Evolutionary conservation across 1,140 invertebrate species (phyloP).

Genomic region (Zaprionus kolodkinae): DNA sequence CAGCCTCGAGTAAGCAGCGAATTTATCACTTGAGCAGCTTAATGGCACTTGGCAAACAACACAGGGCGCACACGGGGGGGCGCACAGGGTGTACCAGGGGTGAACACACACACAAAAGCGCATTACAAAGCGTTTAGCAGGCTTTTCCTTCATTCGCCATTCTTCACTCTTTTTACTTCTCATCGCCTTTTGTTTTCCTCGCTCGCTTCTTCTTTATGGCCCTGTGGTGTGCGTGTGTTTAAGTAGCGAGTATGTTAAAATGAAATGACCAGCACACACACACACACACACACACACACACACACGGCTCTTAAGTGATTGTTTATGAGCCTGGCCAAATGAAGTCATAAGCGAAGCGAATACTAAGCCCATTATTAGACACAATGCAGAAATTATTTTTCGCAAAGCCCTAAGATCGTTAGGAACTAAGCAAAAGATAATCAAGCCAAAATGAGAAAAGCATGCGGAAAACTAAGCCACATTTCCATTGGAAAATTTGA

Average conservation of each 20-base stretch:
- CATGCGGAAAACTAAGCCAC: neutral
- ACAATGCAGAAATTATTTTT: neutral
- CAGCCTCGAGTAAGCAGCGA: slow-evolving; percentile 54
- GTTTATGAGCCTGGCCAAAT: slow-evolving; percentile 55
- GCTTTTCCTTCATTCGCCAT: slow-evolving; percentile 27
- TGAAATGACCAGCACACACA: slow-evolving; percentile 27
- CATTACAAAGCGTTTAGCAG: slow-evolving; percentile 78
- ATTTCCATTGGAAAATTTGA: neutral
- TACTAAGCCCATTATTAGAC: slow-evolving; percentile 16
- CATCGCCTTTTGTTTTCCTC: slow-evolving; percentile 11
- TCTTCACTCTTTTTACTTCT: slow-evolving; percentile 12
- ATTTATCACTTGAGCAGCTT: slow-evolving; percentile 81
- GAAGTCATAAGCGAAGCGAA: slow-evolving; percentile 52
- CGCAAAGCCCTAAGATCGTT: neutral
- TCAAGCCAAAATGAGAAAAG: neutral
- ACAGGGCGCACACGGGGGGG: slow-evolving; percentile 33
- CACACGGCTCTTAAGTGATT: slow-evolving; percentile 50
- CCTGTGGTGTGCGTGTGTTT: slow-evolving; percentile 38
- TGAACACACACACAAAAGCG: slow-evolving; percentile 70
- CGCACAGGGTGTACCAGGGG: neutral
- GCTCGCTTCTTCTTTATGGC: slow-evolving; percentile 44
- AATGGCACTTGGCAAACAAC: slow-evolving; percentile 71
- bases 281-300: slow-evolving; percentile 9
- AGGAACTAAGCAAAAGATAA: neutral
- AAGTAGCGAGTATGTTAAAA: slow-evolving; percentile 37